A percentile compares a stretch with the other conserved stretches of the same genome.
These are phyloP conservation scores for Caenorhabditis uteleia DNA, from an alignment of 2,888 invertebrate species.

Conservation along the genomic window DNA sequence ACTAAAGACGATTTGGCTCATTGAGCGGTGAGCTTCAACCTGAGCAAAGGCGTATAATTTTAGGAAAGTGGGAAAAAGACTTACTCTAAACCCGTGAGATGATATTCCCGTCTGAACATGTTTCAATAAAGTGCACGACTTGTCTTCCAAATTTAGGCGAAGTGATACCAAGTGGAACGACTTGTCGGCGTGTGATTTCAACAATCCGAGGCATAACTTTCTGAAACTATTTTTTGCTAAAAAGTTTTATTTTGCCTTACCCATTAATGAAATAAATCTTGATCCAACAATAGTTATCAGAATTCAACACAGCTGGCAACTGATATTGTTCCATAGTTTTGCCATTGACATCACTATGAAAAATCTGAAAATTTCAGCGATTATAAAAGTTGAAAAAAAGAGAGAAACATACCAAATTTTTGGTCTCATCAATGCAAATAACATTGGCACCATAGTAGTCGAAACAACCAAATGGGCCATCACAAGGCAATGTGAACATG, in stretches of 20 bases:
- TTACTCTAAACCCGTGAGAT: constrained; percentile 27
- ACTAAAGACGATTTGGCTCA: constrained; percentile 40
- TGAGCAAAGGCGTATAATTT: constrained; percentile 7
- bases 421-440: constrained; percentile 26
- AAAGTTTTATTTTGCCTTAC: constrained; percentile 13
- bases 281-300: constrained; percentile 32
- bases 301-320: constrained; percentile 16
- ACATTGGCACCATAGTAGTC: constrained; percentile 24
- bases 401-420: constrained; percentile 16
- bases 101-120: constrained; percentile 31
- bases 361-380: constrained; percentile 10
- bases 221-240: neutral
- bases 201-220: constrained; percentile 13
- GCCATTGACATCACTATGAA: constrained; percentile 17
- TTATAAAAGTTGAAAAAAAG: neutral
- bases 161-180: constrained; percentile 36
- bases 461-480: constrained; percentile 39
- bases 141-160: constrained; percentile 14
- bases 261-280: constrained; percentile 26
- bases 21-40: constrained; percentile 38
- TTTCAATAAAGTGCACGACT: constrained; percentile 21
- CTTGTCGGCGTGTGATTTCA: constrained; percentile 32
- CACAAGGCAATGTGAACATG: constrained; percentile 32
- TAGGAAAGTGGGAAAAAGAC: neutral
- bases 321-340: constrained; percentile 12